Percentiles rank a stretch among this genome's conserved stretches.
Evolutionary conservation across 2,888 invertebrate species (phyloP).

Genomic region (Dioctria linearis): DNA sequence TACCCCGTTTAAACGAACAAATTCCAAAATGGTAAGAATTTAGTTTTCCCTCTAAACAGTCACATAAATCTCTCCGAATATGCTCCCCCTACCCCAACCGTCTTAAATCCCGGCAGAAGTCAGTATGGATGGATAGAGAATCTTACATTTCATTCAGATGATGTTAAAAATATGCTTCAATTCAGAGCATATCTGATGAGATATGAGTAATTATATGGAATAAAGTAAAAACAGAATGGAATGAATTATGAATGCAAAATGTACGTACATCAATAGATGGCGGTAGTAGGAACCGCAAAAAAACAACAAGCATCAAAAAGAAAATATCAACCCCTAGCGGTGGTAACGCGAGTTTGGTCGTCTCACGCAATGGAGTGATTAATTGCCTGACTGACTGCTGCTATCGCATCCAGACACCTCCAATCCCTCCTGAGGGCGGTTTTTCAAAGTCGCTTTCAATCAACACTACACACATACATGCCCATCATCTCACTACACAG

Average conservation of each 20-base stretch:
- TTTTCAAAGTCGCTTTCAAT: constrained; percentile 40
- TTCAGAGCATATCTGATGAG: background rate
- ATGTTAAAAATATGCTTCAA: background rate
- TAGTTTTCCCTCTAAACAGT: background rate
- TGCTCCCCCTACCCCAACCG: too few relatives aligned
- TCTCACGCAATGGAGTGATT: constrained; percentile 43
- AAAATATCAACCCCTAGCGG: background rate
- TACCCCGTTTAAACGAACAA: background rate
- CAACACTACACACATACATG: constrained; percentile 35
- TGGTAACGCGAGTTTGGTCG: constrained; percentile 2
- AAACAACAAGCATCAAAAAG: background rate
- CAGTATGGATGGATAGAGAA: background rate
- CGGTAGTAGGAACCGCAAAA: constrained; percentile 8
- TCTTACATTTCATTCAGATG: constrained; percentile 21
- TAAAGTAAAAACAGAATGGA: constrained; percentile 25
- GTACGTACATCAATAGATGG: constrained; percentile 25
- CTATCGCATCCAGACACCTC: constrained; percentile 49
- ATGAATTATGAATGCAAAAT: constrained; percentile 35
- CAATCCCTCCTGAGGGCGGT: constrained; percentile 2
- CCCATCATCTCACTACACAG: too few relatives aligned
- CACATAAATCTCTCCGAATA: constrained; percentile 15
- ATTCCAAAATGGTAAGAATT: constrained; percentile 6
- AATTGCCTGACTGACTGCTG: constrained; percentile 48
- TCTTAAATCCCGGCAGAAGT: constrained; percentile 16
- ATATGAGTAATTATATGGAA: constrained; percentile 1